A percentile compares a stretch with the other conserved stretches of the same genome.
Evolutionary conservation across 2,113 vertebrate genomes (phyloP).

Genomic region (Tragulus kanchil): DNA sequence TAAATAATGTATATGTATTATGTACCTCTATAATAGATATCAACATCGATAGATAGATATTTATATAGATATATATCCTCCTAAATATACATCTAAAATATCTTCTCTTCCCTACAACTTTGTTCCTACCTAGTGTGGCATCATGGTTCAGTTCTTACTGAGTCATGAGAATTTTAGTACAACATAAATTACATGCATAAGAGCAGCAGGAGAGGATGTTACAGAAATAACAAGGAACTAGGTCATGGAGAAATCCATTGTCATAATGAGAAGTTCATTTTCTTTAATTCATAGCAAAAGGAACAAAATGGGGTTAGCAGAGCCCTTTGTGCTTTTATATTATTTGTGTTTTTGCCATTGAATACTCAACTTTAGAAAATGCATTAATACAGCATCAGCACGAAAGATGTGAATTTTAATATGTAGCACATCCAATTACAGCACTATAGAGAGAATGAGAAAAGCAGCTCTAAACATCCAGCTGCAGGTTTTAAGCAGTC

Average conservation of each 20-base stretch:
- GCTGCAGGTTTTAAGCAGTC: conserved; percentile 1
- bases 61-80: not conserved
- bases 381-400: conserved; percentile 60
- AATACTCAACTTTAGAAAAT: conserved; percentile 58
- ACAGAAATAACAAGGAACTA: not conserved
- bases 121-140: not conserved
- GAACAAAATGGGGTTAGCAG: not conserved
- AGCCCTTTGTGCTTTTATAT: not conserved
- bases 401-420: conserved; percentile 58
- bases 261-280: not conserved
- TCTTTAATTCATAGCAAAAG: conserved; percentile 22
- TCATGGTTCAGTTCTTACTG: not conserved
- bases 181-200: not conserved
- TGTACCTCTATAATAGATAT: too few species aligned
- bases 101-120: not conserved
- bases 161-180: not conserved
- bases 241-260: not conserved
- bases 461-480: conserved; percentile 59
- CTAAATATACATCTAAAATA: conserved; percentile 28
- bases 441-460: conserved; percentile 53
- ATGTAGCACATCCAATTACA: conserved; percentile 54
- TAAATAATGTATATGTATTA: not conserved
- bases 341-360: conserved; percentile 36
- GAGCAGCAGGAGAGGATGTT: not conserved
- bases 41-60: too few species aligned